These are phyloP conservation scores for Vipera ursinii DNA, from an alignment of 2,797 vertebrate genomes.

Conservation along the genomic window DNA sequence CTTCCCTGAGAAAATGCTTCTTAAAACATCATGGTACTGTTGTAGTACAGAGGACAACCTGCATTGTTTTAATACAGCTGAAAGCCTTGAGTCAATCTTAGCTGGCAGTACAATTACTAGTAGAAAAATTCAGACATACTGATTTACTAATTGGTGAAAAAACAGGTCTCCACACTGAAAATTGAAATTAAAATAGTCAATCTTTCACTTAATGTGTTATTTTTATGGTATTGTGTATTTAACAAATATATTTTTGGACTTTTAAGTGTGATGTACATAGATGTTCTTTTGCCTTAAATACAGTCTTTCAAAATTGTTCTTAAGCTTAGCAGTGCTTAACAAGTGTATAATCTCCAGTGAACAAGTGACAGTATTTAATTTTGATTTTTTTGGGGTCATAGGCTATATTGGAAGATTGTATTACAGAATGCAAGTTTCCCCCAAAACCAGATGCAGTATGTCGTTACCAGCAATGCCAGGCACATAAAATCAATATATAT, in stretches of 20 bases:
- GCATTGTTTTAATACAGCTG: background rate
- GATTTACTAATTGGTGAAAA: background rate
- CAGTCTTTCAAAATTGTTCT: constrained; percentile 1
- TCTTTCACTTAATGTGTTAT: background rate
- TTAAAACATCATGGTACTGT: background rate
- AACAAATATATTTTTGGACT: background rate
- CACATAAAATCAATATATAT: constrained; percentile 85
- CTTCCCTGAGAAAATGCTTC: background rate
- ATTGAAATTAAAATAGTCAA: background rate
- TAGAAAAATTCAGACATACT: background rate
- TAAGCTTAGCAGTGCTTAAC: background rate
- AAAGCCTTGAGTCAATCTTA: background rate
- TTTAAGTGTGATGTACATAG: background rate
- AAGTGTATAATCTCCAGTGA: background rate
- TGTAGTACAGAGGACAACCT: background rate
- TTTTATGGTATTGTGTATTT: background rate
- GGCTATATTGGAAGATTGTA: constrained; percentile 74
- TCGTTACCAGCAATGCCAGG: constrained; percentile 77
- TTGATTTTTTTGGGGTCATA: constrained; percentile 54
- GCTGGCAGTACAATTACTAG: background rate
- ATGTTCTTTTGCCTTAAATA: background rate
- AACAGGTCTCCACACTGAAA: background rate
- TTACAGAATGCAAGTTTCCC: constrained; percentile 86
- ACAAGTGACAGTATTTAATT: background rate
- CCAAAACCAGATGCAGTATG: constrained; percentile 86